phyloP scores from a whole-genome alignment of 1,140 invertebrate genomes.

The silkworm (Bombyx mori) region ASM3026992v2 NC_085116.1:8593001-8593500 shows the following conservation, averaged over 20 bases:
- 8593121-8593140: conserved; percentile 85
- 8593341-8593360: conserved; percentile 74
- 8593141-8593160: conserved; percentile 88
- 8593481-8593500: conserved; percentile 83
- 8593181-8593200: conserved; percentile 84
- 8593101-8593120: conserved; percentile 89
- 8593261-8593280: conserved; percentile 86
- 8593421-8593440: conserved; percentile 81
- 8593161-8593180: conserved; percentile 91
- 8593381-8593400: conserved; percentile 85
- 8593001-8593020: conserved; percentile 84
- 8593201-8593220: conserved; percentile 83
- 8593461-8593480: conserved; percentile 77
- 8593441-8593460: conserved; percentile 84
- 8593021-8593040: conserved; percentile 90
- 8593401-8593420: conserved; percentile 85
- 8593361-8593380: conserved; percentile 83
- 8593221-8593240: conserved; percentile 86
- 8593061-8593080: conserved; percentile 80
- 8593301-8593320: conserved; percentile 77
- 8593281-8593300: conserved; percentile 83
- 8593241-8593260: conserved; percentile 82
- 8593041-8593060: conserved; percentile 81
- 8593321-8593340: conserved; percentile 66
- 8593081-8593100: conserved; percentile 88